These are phyloP conservation scores for Ciconia maguari DNA, from an alignment of 2,113 vertebrate genomes.

Conservation along the genomic window DNA sequence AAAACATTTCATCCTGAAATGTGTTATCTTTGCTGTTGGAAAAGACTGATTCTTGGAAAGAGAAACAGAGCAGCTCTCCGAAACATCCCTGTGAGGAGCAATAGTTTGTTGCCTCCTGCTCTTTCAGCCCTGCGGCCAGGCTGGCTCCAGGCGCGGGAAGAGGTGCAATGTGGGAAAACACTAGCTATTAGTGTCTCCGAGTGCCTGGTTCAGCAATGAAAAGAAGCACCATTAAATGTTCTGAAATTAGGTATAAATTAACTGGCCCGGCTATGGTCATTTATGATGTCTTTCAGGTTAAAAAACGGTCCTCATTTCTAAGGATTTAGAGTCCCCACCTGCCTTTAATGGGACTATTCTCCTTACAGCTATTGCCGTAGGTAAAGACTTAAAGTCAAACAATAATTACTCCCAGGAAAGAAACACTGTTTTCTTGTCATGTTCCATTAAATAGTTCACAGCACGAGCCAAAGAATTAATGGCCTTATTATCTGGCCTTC, in stretches of 20 bases:
- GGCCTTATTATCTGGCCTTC: slow-evolving; percentile 46
- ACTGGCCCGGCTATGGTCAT: background rate
- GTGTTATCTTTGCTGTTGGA: background rate
- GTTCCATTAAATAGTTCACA: slow-evolving; percentile 52
- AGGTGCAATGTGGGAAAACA: background rate
- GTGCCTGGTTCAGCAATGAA: background rate
- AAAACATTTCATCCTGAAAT: background rate
- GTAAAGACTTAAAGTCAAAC: slow-evolving; percentile 48
- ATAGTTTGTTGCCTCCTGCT: background rate
- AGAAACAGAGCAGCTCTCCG: background rate
- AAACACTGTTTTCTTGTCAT: slow-evolving; percentile 58
- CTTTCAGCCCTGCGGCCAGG: rapidly evolving
- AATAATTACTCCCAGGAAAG: slow-evolving; percentile 47
- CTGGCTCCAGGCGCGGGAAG: background rate
- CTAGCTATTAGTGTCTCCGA: background rate
- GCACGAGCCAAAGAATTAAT: slow-evolving; percentile 31
- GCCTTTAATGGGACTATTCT: slow-evolving; percentile 28
- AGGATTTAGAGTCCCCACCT: slow-evolving; percentile 27
- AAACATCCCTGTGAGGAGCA: background rate
- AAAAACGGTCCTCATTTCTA: background rate
- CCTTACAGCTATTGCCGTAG: background rate
- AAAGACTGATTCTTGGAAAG: background rate
- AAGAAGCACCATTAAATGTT: background rate
- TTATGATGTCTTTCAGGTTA: background rate
- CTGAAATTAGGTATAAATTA: background rate